Evolutionary conservation across 2,888 invertebrate genomes (phyloP).

Genomic region (Rotaria magnacalcarata): DNA sequence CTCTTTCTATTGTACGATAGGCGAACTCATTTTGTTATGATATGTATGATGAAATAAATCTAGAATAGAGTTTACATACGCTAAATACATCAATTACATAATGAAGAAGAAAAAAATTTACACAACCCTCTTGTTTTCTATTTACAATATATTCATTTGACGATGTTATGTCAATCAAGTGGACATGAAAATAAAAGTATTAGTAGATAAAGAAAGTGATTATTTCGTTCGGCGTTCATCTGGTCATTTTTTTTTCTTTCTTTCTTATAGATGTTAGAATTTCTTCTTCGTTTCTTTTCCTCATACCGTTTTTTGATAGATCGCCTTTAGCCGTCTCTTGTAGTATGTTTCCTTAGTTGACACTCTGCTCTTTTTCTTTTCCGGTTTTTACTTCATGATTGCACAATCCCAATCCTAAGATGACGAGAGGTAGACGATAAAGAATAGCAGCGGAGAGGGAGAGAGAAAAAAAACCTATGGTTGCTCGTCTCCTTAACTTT

Average conservation of each 20-base stretch:
- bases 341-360: background rate
- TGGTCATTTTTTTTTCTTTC: background rate
- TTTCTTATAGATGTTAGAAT: background rate
- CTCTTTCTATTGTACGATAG: too few relatives aligned
- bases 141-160: background rate
- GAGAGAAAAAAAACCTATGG: background rate
- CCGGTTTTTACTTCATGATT: background rate
- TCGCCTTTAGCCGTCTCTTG: background rate
- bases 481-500: background rate
- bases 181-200: background rate
- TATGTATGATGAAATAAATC: background rate
- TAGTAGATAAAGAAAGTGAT: background rate
- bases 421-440: constrained; percentile 18
- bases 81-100: background rate
- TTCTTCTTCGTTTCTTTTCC: background rate
- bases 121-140: background rate
- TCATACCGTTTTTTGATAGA: background rate
- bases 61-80: background rate
- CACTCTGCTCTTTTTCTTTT: background rate
- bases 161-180: background rate
- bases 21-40: too few relatives aligned
- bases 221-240: background rate
- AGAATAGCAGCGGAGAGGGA: background rate
- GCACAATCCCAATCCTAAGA: constrained; percentile 2
- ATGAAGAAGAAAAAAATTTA: background rate